These are phyloP conservation scores for Remorina albescens DNA, from an alignment of 2,797 vertebrate species.

Conservation along the genomic window DNA sequence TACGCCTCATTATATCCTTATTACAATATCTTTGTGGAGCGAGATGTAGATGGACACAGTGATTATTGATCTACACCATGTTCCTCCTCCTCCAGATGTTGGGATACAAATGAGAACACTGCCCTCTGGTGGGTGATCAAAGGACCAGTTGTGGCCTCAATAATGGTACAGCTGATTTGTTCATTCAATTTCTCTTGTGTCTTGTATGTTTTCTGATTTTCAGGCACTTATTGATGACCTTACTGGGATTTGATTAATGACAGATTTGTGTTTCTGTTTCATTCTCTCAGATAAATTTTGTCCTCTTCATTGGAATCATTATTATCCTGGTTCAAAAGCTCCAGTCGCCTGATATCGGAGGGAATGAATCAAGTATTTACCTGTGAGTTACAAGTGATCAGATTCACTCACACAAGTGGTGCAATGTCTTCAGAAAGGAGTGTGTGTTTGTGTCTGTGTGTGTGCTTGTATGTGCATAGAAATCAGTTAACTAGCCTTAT, in stretches of 20 bases:
- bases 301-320: conserved; percentile 97
- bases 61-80: conserved; percentile 1
- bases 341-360: conserved; percentile 97
- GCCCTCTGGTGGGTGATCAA: conserved; percentile 99
- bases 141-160: conserved; percentile 95
- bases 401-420: neutral
- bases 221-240: neutral
- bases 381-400: conserved; percentile 67
- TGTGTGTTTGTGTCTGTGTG: neutral
- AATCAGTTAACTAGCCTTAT: neutral
- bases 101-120: conserved; percentile 97
- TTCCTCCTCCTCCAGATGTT: conserved; percentile 86
- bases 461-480: neutral
- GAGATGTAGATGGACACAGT: conserved; percentile 7
- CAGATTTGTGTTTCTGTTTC: neutral
- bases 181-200: neutral
- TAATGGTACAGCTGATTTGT: conserved; percentile 89
- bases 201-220: too few relatives aligned
- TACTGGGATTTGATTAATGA: neutral
- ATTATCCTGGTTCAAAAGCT: conserved; percentile 99
- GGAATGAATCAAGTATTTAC: conserved; percentile 97
- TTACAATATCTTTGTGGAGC: neutral
- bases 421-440: neutral
- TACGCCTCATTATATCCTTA: neutral
- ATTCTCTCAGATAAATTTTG: conserved; percentile 91